Base-by-base conservation (phyloP, 2,888 invertebrate genomes). In the Xestia sexstrigata region DNA sequence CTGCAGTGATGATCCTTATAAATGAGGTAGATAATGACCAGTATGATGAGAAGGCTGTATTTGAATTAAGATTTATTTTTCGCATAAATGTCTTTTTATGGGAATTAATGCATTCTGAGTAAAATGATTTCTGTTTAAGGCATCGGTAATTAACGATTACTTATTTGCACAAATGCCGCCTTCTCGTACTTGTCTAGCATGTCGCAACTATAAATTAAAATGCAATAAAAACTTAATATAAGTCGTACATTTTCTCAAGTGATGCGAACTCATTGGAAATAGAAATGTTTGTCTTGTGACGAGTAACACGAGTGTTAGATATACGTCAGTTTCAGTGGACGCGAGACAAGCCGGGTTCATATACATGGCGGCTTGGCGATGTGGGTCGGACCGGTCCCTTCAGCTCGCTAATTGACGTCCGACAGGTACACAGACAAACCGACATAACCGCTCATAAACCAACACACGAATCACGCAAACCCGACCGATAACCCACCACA, bases 371-470 rank as follows among this genome's bases (percentile, higher is more conserved):
- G 85, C 87, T 91, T 91, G 93, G 93, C 89, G 88, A 91, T 87
- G 91, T 91, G 89, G 92, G 89, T 84, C 90, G 84, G 90, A 95
- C 96, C 94, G 95, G 95, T 95, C 94, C 91, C 90, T 90, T 88
- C 91, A 85, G 90, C 88, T 90, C 92, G 90, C 95, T 96, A 96
- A 96, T 96, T 96, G 96, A 95, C 95, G 92, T 93, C 92, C 92
- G 93, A 93, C 94, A 94, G 93, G 78, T 85, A 83, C 80, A 82
- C 84, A 83, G 83, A 87, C 90, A 80, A 85, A 88, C 90, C 87
- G 86, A 88, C 87, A 86, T 87, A 92, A 91, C 89, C 84, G 81
- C 89, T 88, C 88, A 92, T 89, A 90, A 88, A 90, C 86, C 87
- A 86, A 88, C 82, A 79, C 60, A 81, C 78, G 75, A 88, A 88